Evolutionary conservation across 2,888 invertebrate genomes (phyloP), one percentile per base, ranked within the genome.

Genomic region (Tinea trinotella): DNA sequence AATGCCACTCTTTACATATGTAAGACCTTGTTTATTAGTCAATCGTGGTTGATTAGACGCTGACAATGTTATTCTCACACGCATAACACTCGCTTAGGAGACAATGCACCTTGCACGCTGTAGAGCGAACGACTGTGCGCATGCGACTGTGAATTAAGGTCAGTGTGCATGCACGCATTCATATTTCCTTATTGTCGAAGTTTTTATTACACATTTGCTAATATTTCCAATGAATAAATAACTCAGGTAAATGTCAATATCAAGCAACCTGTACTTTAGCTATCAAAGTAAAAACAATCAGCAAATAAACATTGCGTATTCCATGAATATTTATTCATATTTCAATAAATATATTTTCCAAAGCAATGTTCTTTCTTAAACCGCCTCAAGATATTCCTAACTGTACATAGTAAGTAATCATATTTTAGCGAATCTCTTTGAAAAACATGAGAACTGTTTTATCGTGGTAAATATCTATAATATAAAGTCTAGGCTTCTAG

Each of bases 81-180:
- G 20, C 22, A 19, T 50, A 24, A 9, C 17, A 24, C 24, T n/a
- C 24, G 13, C 7, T 2, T 12, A 19, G 18, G n/a, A 54, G 56
- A 59, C 59, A 59, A 59, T 56, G 55, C 56, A 55, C 46, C 17
- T 18, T 19, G 19, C 40, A 46, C 54, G 52, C 56, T 44, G 4
- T 52, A 4, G 22, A 30, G n/a, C 24, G 24, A 46, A 18, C 19
- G n/a, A 46, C 13, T 12, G 13, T 40, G 40, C 46, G 46, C 46
- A 46, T 46, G 46, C 46, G 46, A 46, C 46, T 19, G 10, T 12
- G 49, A 54, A 59, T 58, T 56, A 57, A 55, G 59, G 59, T 58
- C 58, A 56, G 54, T 54, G n/a, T n/a, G 56, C 49, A 53, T 56
- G 54, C 57, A 54, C 58, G 48, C 55, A 56, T 54, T 56, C 49